A percentile compares a stretch with the other conserved stretches of the same genome.
phyloP scores from a whole-genome alignment of 2,888 invertebrate species.

The Pachliopta kotzebuea region DNA sequence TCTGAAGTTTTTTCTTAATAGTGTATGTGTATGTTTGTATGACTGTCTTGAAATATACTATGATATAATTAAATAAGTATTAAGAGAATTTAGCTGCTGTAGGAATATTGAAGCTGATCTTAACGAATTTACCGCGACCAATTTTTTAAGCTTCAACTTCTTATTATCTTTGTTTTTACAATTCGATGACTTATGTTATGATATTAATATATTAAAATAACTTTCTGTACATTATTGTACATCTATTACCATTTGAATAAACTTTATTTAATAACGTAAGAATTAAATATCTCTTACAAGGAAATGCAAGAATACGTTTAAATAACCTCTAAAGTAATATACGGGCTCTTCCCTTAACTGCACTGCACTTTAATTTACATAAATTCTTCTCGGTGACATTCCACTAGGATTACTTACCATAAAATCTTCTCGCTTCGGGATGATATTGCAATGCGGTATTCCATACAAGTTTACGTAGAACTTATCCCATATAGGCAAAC shows the following conservation, averaged over 20 bases:
- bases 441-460: conserved; percentile 2
- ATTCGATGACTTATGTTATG: too few relatives aligned
- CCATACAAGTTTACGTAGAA: conserved; percentile 24
- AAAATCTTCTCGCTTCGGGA: not conserved
- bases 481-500: conserved; percentile 12
- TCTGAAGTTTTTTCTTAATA: too few relatives aligned
- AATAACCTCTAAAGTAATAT: not conserved
- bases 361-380: not conserved
- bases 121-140: too few relatives aligned
- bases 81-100: too few relatives aligned
- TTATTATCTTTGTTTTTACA: too few relatives aligned
- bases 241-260: not conserved
- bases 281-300: not conserved
- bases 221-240: not conserved
- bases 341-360: not conserved
- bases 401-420: conserved; percentile 5
- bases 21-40: too few relatives aligned
- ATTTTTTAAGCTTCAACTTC: too few relatives aligned
- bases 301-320: not conserved
- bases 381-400: not conserved
- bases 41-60: too few relatives aligned
- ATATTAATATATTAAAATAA: too few relatives aligned
- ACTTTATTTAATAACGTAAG: not conserved
- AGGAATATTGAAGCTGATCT: too few relatives aligned
- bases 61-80: too few relatives aligned